phyloP scores from a whole-genome alignment of 2,797 vertebrate species.

The Scarus forsteni region DNA sequence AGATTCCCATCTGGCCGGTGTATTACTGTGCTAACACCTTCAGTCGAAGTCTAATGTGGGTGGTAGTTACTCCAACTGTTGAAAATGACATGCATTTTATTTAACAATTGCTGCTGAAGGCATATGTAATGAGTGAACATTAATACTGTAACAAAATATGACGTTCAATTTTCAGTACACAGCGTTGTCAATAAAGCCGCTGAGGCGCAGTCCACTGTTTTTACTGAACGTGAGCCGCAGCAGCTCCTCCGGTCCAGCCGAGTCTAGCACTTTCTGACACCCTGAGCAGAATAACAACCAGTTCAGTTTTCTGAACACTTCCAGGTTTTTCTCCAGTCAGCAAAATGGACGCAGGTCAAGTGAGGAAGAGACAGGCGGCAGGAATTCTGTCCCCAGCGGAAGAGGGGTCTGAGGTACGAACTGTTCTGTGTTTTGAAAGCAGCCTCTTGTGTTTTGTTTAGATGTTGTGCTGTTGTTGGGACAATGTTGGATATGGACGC shows the following conservation, averaged over 20 bases:
- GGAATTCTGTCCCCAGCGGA: not conserved
- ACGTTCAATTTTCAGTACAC: too few species aligned
- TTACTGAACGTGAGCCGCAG: too few species aligned
- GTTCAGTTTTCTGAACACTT: not conserved
- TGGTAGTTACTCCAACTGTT: too few species aligned
- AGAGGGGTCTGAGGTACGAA: slow-evolving; percentile 42
- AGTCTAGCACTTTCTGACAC: slow-evolving; percentile 14
- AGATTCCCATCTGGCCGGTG: slow-evolving; percentile 8
- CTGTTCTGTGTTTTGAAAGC: not conserved
- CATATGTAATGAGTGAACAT: too few species aligned
- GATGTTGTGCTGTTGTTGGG: rapidly evolving
- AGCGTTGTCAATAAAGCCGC: too few species aligned
- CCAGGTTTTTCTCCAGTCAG: slow-evolving; percentile 11
- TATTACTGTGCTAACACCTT: too few species aligned
- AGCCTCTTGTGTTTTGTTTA: not conserved
- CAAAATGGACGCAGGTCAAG: slow-evolving; percentile 11
- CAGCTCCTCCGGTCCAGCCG: not conserved
- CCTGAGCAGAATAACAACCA: not conserved
- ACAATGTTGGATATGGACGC: not conserved
- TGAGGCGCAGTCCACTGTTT: too few species aligned
- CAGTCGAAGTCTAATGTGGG: too few species aligned
- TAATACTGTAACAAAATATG: too few species aligned
- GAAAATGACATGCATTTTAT: too few species aligned
- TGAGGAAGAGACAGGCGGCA: slow-evolving; percentile 6
- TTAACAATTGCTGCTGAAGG: too few species aligned